phyloP scores from a whole-genome alignment of 1,140 invertebrate species.

The Lasioglossum baleicum region DNA sequence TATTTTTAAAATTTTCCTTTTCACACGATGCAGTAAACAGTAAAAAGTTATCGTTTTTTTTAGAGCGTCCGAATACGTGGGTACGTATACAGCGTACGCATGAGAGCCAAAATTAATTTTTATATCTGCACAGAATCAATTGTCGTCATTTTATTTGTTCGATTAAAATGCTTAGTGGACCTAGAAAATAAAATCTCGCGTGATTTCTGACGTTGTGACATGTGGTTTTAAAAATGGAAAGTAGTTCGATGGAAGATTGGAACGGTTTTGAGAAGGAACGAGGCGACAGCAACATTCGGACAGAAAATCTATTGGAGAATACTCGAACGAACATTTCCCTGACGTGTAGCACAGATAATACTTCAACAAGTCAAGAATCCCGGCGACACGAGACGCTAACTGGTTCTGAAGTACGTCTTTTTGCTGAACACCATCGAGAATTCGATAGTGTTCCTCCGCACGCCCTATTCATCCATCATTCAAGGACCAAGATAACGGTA shows the following conservation, averaged over 20 bases:
- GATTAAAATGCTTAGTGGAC: too few relatives aligned
- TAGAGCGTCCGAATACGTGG: too few relatives aligned
- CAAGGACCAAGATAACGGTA: slow-evolving; percentile 57
- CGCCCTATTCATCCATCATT: slow-evolving; percentile 62
- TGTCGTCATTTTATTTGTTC: too few relatives aligned
- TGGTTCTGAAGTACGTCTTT: slow-evolving; percentile 35
- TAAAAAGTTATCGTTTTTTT: too few relatives aligned
- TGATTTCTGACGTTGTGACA: too few relatives aligned
- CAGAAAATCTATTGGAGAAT: not conserved
- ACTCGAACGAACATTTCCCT: not conserved
- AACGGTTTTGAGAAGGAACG: not conserved
- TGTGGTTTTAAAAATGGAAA: too few relatives aligned
- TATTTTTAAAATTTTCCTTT: too few relatives aligned
- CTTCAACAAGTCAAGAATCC: not conserved
- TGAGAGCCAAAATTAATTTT: too few relatives aligned
- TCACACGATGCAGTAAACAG: too few relatives aligned
- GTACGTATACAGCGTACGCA: too few relatives aligned
- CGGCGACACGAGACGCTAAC: not conserved
- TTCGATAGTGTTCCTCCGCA: slow-evolving; percentile 52
- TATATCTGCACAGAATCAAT: too few relatives aligned
- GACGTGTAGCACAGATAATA: not conserved
- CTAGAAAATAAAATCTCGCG: too few relatives aligned
- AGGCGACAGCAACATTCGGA: not conserved
- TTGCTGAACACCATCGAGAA: slow-evolving; percentile 19
- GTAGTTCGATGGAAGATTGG: not conserved